Percentiles rank a stretch among this genome's conserved stretches.
phyloP scores from a whole-genome alignment of 1,140 invertebrate genomes.

The Pentalonia nigronervosa region DNA sequence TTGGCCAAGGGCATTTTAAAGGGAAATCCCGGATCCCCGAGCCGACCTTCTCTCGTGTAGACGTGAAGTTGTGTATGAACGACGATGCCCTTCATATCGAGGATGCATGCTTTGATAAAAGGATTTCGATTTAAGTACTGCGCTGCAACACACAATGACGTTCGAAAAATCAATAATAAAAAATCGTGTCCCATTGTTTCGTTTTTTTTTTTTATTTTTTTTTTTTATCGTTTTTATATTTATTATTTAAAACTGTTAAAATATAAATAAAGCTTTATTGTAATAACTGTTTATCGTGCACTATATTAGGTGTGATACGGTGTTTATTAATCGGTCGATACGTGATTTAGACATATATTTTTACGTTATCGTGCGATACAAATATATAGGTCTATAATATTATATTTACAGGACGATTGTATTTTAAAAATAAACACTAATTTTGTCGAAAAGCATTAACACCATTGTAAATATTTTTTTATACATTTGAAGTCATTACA shows the following conservation, averaged over 20 bases:
- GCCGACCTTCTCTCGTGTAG: not conserved
- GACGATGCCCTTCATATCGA: not conserved
- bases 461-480: too few relatives aligned
- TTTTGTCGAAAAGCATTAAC: too few relatives aligned
- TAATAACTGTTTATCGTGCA: not conserved
- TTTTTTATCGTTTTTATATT: not conserved
- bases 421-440: not conserved
- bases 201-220: not conserved
- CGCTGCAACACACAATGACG: too few relatives aligned
- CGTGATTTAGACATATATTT: not conserved
- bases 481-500: too few relatives aligned
- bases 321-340: not conserved
- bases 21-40: not conserved
- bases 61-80: not conserved
- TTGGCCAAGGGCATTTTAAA: not conserved
- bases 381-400: not conserved
- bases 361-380: not conserved
- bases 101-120: not conserved
- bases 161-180: not conserved
- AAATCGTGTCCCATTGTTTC: not conserved
- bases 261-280: not conserved
- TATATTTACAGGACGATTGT: not conserved
- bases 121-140: not conserved
- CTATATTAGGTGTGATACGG: not conserved
- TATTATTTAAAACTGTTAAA: not conserved